Base-by-base conservation (phyloP, 1,140 invertebrate species). In the Hypothenemus hampei region DNA sequence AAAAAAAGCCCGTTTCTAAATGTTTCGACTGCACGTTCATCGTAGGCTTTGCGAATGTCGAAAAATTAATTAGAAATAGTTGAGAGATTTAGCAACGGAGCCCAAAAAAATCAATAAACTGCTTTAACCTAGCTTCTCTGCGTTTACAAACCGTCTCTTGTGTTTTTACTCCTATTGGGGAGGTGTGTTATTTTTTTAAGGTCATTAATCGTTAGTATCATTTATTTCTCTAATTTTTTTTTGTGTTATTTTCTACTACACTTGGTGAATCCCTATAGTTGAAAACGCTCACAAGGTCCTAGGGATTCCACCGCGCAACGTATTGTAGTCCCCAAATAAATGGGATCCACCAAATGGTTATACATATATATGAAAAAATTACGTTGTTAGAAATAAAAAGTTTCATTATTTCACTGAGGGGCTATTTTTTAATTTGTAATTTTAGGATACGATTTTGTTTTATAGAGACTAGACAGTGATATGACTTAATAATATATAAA, bases 161-260 rank as follows among this genome's bases (percentile, higher is more conserved):
- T 57, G 51, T 64, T 61, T 49, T 52, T 47, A 50, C 41, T 39
- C 51, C 40, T 53, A n/a, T n/a, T 58, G 55, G 62, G 35, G 57
- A 61, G 60, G 64, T 64, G 60, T 62, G 10, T n/a, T 43, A 20
- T 20, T 22, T 43, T 7, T 43, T 43, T 21, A 43, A 23, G 40
- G 10, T 22, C 39, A 37, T 37, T 29, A 29, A 7, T 29, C 6
- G 6, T 29, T 10, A 37, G 35, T 37, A 37, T 16, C 35, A 37
- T 16, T 37, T 37, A 15, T 15, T 16, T 37, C 18, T 16, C 35
- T n/a, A n/a, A n/a, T n/a, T n/a, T n/a, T n/a, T n/a, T n/a, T n/a
- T n/a, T n/a, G n/a, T n/a, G n/a, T n/a, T n/a, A n/a, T n/a, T n/a
- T n/a, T n/a, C n/a, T n/a, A n/a, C n/a, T n/a, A n/a, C n/a, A n/a